Evolutionary conservation across 2,797 vertebrate genomes (phyloP).

Genomic region (Iguana delicatissima): DNA sequence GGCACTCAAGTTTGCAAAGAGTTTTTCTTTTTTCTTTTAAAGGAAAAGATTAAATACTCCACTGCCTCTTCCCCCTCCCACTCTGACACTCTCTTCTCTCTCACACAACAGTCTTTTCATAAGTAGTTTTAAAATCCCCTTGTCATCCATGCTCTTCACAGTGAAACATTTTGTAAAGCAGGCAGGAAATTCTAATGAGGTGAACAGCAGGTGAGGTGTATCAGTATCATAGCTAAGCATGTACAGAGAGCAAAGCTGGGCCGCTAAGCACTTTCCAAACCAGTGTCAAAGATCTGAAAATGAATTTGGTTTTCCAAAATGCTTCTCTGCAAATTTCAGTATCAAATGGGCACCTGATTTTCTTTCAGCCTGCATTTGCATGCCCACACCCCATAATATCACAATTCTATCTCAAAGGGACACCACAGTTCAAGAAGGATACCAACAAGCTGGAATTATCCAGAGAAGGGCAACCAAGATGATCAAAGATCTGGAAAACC

Average conservation of each 20-base stretch:
- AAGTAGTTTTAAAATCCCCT: slow-evolving; percentile 16
- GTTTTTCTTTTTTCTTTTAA: neutral
- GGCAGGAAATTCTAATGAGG: slow-evolving; percentile 27
- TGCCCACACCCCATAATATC: no score
- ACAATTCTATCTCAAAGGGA: neutral
- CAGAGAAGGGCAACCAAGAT: no score
- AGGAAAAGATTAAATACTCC: slow-evolving; percentile 41
- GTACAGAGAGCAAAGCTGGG: neutral
- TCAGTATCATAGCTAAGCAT: neutral
- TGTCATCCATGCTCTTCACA: slow-evolving; percentile 6
- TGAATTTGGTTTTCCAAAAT: neutral
- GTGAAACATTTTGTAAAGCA: slow-evolving; percentile 31
- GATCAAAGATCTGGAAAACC: no score
- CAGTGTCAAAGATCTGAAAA: neutral
- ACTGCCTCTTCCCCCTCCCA: no score
- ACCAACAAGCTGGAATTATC: no score
- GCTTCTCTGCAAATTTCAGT: neutral
- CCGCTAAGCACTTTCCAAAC: neutral
- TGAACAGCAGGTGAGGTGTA: slow-evolving; percentile 18
- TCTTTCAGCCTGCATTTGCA: neutral
- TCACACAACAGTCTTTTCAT: slow-evolving; percentile 32
- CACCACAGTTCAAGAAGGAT: no score
- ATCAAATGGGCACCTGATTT: neutral
- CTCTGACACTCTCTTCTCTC: slow-evolving; percentile 20
- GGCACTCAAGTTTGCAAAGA: slow-evolving; percentile 25